Percentiles rank a stretch among this genome's conserved stretches.
Conservation (phyloP, 1,140 invertebrate species). For the Ectropis grisescens region DNA sequence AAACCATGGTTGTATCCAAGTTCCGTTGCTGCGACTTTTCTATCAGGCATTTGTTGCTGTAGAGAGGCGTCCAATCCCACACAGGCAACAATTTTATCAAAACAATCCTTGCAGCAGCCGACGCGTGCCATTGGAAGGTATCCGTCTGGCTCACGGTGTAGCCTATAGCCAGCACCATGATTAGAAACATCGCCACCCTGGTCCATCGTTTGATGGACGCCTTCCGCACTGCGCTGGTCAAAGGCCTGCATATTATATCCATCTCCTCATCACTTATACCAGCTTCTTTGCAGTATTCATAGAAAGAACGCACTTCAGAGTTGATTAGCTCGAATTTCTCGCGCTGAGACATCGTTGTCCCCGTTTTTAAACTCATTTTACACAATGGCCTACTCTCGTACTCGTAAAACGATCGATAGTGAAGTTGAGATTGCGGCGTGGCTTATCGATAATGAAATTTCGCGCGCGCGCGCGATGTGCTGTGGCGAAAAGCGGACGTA, state of each 20-base stretch:
- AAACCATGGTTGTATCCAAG: conserved; percentile 28
- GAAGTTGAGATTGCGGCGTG: conserved; percentile 24
- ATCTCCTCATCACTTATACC: conserved; percentile 78
- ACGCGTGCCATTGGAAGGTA: conserved; percentile 71
- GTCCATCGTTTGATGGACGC: conserved; percentile 71
- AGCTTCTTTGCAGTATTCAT: conserved; percentile 77
- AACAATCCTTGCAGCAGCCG: conserved; percentile 74
- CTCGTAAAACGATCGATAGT: conserved; percentile 47
- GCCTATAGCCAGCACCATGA: conserved; percentile 48
- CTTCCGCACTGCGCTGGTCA: conserved; percentile 72
- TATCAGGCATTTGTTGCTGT: conserved; percentile 81
- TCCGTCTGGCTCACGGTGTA: conserved; percentile 65
- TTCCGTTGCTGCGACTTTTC: conserved; percentile 64
- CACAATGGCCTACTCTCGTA: conserved; percentile 24
- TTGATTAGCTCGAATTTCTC: conserved; percentile 69
- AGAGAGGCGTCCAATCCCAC: conserved; percentile 86
- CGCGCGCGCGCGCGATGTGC: conserved; percentile 44
- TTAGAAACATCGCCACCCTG: conserved; percentile 36
- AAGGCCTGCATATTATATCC: conserved; percentile 76
- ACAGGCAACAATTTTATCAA: conserved; percentile 79
- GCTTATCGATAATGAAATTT: conserved; percentile 47
- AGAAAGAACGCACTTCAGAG: conserved; percentile 72
- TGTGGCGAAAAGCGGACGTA: too few species aligned
- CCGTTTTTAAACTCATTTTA: conserved; percentile 51
- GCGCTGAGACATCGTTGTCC: conserved; percentile 53